These are phyloP conservation scores for Meda fulgida DNA, from an alignment of 2,797 vertebrate species.

Conservation along the genomic window DNA sequence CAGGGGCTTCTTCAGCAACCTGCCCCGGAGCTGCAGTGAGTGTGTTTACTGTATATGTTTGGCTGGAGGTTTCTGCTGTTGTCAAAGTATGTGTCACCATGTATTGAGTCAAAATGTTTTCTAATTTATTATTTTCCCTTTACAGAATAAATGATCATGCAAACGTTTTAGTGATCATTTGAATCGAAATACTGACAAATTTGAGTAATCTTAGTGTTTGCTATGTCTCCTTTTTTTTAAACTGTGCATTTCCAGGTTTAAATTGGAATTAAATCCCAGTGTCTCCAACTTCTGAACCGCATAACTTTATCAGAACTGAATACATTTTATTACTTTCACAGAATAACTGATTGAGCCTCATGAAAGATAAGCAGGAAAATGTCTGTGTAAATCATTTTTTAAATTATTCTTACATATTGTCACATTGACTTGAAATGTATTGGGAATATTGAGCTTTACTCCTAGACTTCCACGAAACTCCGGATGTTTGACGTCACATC, in stretches of 20 bases:
- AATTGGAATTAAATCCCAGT: background rate
- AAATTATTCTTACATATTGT: background rate
- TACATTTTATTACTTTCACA: background rate
- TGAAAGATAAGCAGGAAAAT: background rate
- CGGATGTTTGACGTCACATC: slow-evolving; percentile 20
- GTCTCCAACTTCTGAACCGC: background rate
- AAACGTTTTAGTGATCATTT: background rate
- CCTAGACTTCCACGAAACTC: background rate
- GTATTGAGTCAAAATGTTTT: background rate
- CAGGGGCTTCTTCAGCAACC: slow-evolving; percentile 84
- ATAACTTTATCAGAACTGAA: background rate
- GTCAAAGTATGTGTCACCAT: background rate
- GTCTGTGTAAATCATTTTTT: background rate
- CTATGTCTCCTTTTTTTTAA: background rate
- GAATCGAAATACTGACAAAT: background rate
- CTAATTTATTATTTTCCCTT: background rate
- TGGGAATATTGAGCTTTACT: slow-evolving; percentile 4
- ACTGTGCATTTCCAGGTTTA: background rate
- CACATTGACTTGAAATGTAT: background rate
- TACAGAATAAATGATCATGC: background rate
- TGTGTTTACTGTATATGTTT: slow-evolving; percentile 33
- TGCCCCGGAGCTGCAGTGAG: slow-evolving; percentile 87
- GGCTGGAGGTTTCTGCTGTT: background rate
- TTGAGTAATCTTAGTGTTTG: background rate
- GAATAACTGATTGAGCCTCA: background rate